Percentiles rank a stretch among this genome's conserved stretches.
Evolutionary conservation across 2,888 invertebrate species (phyloP).

Genomic region (Euclidia mi): DNA sequence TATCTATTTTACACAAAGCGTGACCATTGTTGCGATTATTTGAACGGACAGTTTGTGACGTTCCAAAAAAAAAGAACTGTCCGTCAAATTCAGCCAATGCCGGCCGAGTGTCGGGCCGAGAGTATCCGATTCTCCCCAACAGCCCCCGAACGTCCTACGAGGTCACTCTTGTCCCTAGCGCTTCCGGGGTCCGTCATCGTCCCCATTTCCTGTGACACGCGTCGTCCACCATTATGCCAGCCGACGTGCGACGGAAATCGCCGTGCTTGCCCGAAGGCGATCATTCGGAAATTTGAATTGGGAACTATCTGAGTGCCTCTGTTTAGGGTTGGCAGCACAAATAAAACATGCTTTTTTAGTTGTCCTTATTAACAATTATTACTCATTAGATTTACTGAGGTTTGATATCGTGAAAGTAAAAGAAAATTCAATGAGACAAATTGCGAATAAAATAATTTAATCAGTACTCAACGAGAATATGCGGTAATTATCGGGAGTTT

Average conservation of each 20-base stretch:
- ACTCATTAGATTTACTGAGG: too few species aligned
- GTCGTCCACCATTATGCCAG: conserved; percentile 72
- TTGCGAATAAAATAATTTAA: too few species aligned
- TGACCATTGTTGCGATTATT: too few species aligned
- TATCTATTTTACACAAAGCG: too few species aligned
- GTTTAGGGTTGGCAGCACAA: conserved; percentile 40
- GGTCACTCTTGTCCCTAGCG: conserved; percentile 59
- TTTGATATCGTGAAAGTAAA: too few species aligned
- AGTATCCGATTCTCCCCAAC: conserved; percentile 31
- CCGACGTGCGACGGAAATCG: conserved; percentile 73
- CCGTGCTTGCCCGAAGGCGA: conserved; percentile 67
- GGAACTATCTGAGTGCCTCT: conserved; percentile 47
- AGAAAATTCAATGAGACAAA: too few species aligned
- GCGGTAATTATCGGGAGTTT: too few species aligned
- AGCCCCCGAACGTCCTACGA: conserved; percentile 38
- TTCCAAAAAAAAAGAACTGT: neutral
- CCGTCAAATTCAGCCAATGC: conserved; percentile 31
- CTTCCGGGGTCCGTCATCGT: conserved; percentile 77
- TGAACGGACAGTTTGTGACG: too few species aligned
- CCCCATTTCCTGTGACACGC: conserved; percentile 75
- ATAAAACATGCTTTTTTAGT: too few species aligned
- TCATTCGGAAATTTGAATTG: conserved; percentile 78
- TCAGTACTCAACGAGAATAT: too few species aligned
- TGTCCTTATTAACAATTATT: too few species aligned
- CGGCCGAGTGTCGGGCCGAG: conserved; percentile 14